phyloP scores from a whole-genome alignment of 1,140 invertebrate species.

The Rhysida immarginata region DNA sequence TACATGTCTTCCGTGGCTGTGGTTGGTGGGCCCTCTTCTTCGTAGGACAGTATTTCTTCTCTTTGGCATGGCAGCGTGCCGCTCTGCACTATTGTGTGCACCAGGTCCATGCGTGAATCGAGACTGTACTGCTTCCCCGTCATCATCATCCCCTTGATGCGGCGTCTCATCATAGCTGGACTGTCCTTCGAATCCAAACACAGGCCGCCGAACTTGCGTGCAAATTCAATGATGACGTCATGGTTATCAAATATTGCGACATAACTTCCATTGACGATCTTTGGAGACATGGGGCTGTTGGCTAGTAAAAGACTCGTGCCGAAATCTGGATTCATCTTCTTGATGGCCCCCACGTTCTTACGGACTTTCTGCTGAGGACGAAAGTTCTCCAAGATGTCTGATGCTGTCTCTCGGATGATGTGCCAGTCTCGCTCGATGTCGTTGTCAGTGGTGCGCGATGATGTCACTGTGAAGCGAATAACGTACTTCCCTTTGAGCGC shows the following conservation, averaged over 20 bases:
- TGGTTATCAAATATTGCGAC: conserved; percentile 84
- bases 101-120: conserved; percentile 77
- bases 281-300: conserved; percentile 91
- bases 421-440: conserved; percentile 79
- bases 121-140: conserved; percentile 77
- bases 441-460: conserved; percentile 66
- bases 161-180: conserved; percentile 53
- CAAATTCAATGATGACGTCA: conserved; percentile 62
- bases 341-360: conserved; percentile 14
- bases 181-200: conserved; percentile 35
- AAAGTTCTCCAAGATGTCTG: conserved; percentile 39
- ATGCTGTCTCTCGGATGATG: conserved; percentile 64
- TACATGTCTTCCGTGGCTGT: no score
- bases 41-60: no score
- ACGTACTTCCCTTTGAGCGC: conserved; percentile 58
- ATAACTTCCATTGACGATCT: conserved; percentile 92
- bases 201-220: conserved; percentile 46
- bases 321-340: conserved; percentile 55
- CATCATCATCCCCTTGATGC: conserved; percentile 71
- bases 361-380: conserved; percentile 7
- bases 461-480: conserved; percentile 85
- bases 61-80: conserved; percentile 22
- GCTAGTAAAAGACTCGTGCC: conserved; percentile 78
- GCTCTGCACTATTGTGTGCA: conserved; percentile 37
- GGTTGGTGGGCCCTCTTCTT: no score